phyloP scores from a whole-genome alignment of 2,797 vertebrate species.

The Macroramphosus scolopax region DNA sequence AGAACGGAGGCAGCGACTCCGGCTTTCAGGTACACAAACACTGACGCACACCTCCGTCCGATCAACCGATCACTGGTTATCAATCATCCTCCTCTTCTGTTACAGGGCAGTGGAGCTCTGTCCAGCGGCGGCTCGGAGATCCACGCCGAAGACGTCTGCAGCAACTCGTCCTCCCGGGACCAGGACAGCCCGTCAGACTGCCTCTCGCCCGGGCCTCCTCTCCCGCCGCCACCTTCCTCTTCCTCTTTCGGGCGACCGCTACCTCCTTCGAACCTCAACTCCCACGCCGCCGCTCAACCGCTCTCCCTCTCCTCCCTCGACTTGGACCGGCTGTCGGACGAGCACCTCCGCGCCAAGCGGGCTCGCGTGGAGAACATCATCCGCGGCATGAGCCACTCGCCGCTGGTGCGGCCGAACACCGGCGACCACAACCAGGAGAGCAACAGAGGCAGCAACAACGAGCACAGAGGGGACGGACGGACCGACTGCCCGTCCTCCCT shows the following conservation, averaged over 20 bases:
- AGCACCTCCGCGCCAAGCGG: conserved; percentile 97
- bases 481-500: conserved; percentile 57
- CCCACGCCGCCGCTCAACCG: conserved; percentile 74
- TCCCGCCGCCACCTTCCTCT: conserved; percentile 58
- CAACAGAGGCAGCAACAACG: conserved; percentile 41
- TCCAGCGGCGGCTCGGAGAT: conserved; percentile 97
- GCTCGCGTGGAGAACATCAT: conserved; percentile 99
- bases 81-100: conserved; percentile 14
- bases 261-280: conserved; percentile 39
- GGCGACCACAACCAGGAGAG: conserved; percentile 81
- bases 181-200: conserved; percentile 94
- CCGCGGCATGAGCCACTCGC: conserved; percentile 98
- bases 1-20: conserved; percentile 94
- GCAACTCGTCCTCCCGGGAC: conserved; percentile 93
- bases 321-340: conserved; percentile 93
- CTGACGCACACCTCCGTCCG: neutral
- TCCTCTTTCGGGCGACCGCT: conserved; percentile 75
- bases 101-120: conserved; percentile 85
- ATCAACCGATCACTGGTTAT: conserved; percentile 6
- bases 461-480: conserved; percentile 49
- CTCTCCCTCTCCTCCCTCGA: conserved; percentile 86
- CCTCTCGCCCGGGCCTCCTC: conserved; percentile 88
- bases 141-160: conserved; percentile 96
- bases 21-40: conserved; percentile 85
- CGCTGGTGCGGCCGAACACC: conserved; percentile 69